phyloP scores from a whole-genome alignment of 1,140 invertebrate genomes.

The Drosophila subobscura region DNA sequence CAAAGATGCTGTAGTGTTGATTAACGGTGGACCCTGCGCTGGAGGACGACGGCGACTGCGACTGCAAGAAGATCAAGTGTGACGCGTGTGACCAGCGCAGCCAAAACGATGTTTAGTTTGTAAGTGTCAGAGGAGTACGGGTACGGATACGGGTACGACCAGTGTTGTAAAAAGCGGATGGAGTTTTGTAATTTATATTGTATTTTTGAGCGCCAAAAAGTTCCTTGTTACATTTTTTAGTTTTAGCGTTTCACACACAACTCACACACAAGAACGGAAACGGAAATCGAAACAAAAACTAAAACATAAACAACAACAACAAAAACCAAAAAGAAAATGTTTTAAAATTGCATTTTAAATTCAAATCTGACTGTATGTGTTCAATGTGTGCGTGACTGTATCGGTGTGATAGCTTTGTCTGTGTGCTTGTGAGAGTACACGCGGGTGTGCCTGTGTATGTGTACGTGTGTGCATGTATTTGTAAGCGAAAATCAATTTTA shows the following conservation, averaged over 20 bases:
- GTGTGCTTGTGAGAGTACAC: conserved; percentile 10
- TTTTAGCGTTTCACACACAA: conserved; percentile 70
- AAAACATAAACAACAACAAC: conserved; percentile 42
- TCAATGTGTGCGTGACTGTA: conserved; percentile 46
- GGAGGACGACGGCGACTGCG: conserved; percentile 17
- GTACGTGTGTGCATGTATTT: conserved; percentile 45
- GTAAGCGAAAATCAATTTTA: conserved; percentile 66
- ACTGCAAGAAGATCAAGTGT: conserved; percentile 18
- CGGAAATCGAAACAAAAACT: conserved; percentile 1
- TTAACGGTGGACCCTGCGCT: conserved; percentile 42
- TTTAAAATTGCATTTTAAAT: conserved; percentile 79
- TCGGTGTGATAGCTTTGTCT: conserved; percentile 5
- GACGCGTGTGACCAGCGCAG: neutral
- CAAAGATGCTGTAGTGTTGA: conserved; percentile 54
- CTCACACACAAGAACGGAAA: conserved; percentile 37
- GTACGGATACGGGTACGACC: conserved; percentile 38
- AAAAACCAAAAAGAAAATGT: conserved; percentile 58
- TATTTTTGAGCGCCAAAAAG: conserved; percentile 82
- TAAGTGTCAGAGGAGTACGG: conserved; percentile 58
- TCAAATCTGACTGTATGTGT: conserved; percentile 76
- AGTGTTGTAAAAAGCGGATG: conserved; percentile 65
- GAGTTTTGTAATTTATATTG: conserved; percentile 76
- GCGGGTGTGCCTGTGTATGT: conserved; percentile 17
- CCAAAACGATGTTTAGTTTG: conserved; percentile 35
- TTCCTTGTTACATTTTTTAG: conserved; percentile 81